Percentiles rank a stretch among this genome's conserved stretches.
These are phyloP conservation scores for Tursiops truncatus DNA, from an alignment of 2,113 vertebrate species.

Conservation along the genomic window DNA sequence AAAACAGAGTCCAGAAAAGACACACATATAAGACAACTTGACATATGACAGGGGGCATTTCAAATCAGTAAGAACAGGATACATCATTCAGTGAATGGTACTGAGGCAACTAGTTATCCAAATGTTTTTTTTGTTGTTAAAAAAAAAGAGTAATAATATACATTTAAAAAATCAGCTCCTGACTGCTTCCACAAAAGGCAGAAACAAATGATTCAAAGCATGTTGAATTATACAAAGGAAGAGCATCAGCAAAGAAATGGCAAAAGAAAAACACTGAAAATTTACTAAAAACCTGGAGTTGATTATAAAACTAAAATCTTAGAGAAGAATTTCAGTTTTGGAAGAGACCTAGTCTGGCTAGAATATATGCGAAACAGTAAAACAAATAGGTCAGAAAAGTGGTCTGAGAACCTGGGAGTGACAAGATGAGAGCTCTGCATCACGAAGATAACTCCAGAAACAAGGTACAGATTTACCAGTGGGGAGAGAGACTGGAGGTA, in stretches of 20 bases:
- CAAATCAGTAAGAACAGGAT: neutral
- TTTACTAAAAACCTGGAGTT: neutral
- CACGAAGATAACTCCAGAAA: neutral
- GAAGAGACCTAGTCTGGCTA: neutral
- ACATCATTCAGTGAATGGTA: neutral
- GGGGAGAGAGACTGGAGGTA: neutral
- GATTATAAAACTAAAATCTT: constrained; percentile 14
- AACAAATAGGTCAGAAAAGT: neutral
- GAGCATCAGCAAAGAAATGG: neutral
- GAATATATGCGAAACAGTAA: neutral
- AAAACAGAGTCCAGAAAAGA: neutral
- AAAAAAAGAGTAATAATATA: neutral
- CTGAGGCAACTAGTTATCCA: neutral
- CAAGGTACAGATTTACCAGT: neutral
- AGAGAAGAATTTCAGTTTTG: constrained; percentile 22
- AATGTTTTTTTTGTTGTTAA: neutral
- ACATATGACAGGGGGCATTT: neutral
- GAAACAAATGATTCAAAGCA: neutral
- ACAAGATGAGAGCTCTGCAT: neutral
- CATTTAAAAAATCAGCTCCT: neutral
- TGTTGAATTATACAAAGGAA: neutral
- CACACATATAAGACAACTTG: neutral
- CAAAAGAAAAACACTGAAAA: constrained; percentile 1
- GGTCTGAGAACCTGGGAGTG: neutral
- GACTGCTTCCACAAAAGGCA: neutral